Base-by-base conservation (phyloP, 2,888 invertebrate genomes). In the Homarus gammarus region DNA sequence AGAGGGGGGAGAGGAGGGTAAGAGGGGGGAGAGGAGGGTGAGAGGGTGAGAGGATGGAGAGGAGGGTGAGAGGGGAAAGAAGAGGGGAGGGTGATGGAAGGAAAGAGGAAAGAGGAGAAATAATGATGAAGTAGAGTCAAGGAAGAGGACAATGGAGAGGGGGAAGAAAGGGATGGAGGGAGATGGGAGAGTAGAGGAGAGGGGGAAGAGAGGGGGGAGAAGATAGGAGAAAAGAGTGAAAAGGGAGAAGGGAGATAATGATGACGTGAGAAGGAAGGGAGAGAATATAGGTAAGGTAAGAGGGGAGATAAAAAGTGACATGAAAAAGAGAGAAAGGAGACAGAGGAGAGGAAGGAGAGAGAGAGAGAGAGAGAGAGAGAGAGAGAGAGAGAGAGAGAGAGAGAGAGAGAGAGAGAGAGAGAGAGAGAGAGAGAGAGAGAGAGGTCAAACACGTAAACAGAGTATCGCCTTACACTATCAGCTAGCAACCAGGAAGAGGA, bases 381-480 rank as follows among this genome's bases (percentile, higher is more conserved):
- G 75, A 75, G 75, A 49, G 27, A 51, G 51, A 44, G n/a, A 49
- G 49, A 2, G 18, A 51, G 78, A 51, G 12, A 51, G n/a, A 38
- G n/a, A 22, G 44, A 56, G 36, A 40, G 18, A 77, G 0, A 33
- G 73, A n/a, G 73, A 73, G n/a, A 40, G n/a, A 75, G 75, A 70
- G 70, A 27, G 10, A 22, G 10, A 36, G 31, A 27, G 31, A 22
- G 22, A 36, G 22, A 70, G 10, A 12, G 36, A 44, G 70, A 27
- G 22, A 56, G 56, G 18, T 2, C 12, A 18, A 18, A 8, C 56
- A 18, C 15, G 18, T 8, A 56, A 18, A 56, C 56, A 56, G 18
- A 18, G 56, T 18, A 8, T 70, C 31, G 2, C 31, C 22, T 27
- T 31, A 27, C 27, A 70, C 12, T 15, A 12, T 36, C 68, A 5